A percentile compares a stretch with the other conserved stretches of the same genome.
These are phyloP conservation scores for Sphenopsis melanotis DNA, from an alignment of 2,797 vertebrate genomes.

Conservation along the genomic window DNA sequence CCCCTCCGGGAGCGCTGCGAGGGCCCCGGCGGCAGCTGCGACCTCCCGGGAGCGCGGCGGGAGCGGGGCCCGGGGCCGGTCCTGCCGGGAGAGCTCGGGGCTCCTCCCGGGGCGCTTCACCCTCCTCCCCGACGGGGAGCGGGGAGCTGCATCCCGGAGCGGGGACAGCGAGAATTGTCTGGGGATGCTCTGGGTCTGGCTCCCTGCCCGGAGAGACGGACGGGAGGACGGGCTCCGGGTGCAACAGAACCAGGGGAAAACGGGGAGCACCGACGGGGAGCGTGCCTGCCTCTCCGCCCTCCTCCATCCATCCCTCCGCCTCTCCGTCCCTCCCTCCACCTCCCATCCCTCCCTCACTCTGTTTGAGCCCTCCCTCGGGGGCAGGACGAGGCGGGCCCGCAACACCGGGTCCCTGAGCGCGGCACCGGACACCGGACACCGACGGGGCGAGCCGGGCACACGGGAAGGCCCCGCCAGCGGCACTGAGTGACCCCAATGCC, in stretches of 20 bases:
- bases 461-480: background rate
- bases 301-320: background rate
- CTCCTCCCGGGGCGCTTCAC: background rate
- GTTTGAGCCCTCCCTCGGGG: background rate
- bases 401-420: background rate
- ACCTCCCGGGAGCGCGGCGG: background rate
- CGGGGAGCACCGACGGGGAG: background rate
- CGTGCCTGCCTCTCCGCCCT: background rate
- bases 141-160: background rate
- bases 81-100: background rate
- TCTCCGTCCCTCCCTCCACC: background rate
- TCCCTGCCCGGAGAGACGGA: background rate
- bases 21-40: background rate
- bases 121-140: background rate
- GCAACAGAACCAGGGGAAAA: background rate
- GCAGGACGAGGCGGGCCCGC: background rate
- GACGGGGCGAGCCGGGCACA: background rate
- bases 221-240: background rate
- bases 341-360: background rate
- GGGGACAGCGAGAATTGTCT: background rate
- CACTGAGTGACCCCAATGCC: accelerated
- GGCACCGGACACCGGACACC: background rate
- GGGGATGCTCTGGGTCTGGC: background rate
- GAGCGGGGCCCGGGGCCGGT: background rate
- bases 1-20: background rate